Base-by-base conservation (phyloP, 2,113 vertebrate genomes). In the Myotis davidii region DNA sequence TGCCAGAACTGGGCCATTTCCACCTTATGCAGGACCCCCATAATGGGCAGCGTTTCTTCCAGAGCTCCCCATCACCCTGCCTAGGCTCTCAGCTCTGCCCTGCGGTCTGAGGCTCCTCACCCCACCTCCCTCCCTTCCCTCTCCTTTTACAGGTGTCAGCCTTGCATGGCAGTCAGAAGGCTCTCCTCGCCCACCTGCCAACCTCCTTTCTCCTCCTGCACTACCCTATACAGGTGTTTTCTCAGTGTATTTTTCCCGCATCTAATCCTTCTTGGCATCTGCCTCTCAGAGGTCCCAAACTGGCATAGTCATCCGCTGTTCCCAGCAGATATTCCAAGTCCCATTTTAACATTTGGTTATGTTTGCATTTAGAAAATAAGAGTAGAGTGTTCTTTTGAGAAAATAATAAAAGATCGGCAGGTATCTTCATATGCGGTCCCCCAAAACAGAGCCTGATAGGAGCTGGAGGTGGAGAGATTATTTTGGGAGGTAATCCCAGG, bases 251-350 rank as follows among this genome's bases (percentile, higher is more conserved):
- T 50, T 84, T 70, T 27, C 34, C 4, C 13, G 20, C 11, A 18
- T 85, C 56, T 54, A 29, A 52, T 12, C 34, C 67, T 69, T 45
- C 84, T 79, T 50, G 59, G 34, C 45, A 72, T 70, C 81, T 61
- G 37, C 9, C 42, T 85, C 73, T 89, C 42, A n/a, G 54, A 85
- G 48, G n/a, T 77, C 67, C 73, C 27, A 77, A 88, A 73, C 48
- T 42, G 18, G 21, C 39, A 84, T 14, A 10, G 54, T 34, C n/a
- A 27, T 29, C 85, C 61, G 1, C 21, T 74, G 52, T 32, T 9
- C 67, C 39, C 50, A 88, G 77, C 13, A 76, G 7, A 37, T 78
- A 69, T 37, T 45, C 59, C 37, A 52, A 88, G n/a, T 56, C 29
- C 39, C 83, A 52, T 72, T 65, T 83, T 84, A 64, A 74, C 50